These are phyloP conservation scores for Pelmatolapia mariae DNA, from an alignment of 2,113 vertebrate genomes.

Conservation along the genomic window DNA sequence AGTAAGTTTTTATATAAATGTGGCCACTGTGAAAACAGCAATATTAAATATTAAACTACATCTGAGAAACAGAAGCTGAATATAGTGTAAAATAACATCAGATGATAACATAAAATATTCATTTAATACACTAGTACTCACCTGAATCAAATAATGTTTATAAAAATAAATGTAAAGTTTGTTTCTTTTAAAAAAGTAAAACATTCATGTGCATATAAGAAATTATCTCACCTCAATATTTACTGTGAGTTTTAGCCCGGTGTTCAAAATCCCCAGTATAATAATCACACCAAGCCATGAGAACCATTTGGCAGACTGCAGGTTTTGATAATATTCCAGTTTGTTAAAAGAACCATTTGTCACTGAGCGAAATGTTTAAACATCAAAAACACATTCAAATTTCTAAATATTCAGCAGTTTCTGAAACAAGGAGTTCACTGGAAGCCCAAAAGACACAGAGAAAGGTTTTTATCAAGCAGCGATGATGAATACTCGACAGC, in stretches of 20 bases:
- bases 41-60: not conserved
- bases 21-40: not conserved
- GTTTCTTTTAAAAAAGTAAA: not conserved
- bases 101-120: not conserved
- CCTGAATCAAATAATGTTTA: not conserved
- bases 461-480: not conserved
- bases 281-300: not conserved
- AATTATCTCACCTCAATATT: not conserved
- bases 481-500: rapidly evolving
- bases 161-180: not conserved
- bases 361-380: not conserved
- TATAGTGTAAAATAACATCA: not conserved
- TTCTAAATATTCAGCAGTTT: not conserved
- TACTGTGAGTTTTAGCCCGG: not conserved
- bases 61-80: not conserved
- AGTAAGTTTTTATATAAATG: rapidly evolving
- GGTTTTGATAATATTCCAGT: not conserved
- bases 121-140: not conserved
- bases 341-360: not conserved
- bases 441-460: not conserved
- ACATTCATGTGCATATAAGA: not conserved
- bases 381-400: not conserved
- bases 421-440: not conserved
- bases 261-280: not conserved
- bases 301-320: not conserved